Conservation (phyloP, 2,888 invertebrate genomes). For the Sarcophaga variegata region DNA sequence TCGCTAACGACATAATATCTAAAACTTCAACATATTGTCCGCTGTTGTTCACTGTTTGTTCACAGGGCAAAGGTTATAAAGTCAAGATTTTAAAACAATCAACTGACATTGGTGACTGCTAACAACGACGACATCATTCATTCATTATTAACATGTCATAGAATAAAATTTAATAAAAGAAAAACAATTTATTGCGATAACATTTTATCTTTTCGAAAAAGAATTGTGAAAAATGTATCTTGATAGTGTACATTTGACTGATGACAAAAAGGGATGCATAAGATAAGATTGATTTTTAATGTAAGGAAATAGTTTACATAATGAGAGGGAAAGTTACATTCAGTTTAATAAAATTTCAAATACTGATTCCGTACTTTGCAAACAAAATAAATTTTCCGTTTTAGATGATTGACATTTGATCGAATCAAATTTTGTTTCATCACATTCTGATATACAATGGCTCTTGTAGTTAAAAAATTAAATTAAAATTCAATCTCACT, state of each 20-base stretch:
- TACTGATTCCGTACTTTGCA: too few species aligned
- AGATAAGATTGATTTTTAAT: background rate
- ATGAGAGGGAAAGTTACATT: too few species aligned
- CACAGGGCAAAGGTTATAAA: conserved; percentile 9
- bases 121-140: conserved; percentile 57
- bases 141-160: conserved; percentile 79
- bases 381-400: too few species aligned
- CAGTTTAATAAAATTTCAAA: too few species aligned
- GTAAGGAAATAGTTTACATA: background rate
- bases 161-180: conserved; percentile 55
- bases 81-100: conserved; percentile 48
- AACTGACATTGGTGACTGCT: conserved; percentile 38
- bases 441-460: too few species aligned
- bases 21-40: background rate
- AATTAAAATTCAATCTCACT: too few species aligned
- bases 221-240: too few species aligned
- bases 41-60: background rate
- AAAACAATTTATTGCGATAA: conserved; percentile 74
- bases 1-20: background rate
- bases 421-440: too few species aligned
- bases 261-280: background rate
- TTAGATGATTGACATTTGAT: too few species aligned
- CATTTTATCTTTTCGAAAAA: conserved; percentile 74
- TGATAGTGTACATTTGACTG: too few species aligned
- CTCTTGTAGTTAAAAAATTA: too few species aligned